Base-by-base conservation (phyloP, 2,797 vertebrate genomes). In the Peromyscus eremicus region DNA sequence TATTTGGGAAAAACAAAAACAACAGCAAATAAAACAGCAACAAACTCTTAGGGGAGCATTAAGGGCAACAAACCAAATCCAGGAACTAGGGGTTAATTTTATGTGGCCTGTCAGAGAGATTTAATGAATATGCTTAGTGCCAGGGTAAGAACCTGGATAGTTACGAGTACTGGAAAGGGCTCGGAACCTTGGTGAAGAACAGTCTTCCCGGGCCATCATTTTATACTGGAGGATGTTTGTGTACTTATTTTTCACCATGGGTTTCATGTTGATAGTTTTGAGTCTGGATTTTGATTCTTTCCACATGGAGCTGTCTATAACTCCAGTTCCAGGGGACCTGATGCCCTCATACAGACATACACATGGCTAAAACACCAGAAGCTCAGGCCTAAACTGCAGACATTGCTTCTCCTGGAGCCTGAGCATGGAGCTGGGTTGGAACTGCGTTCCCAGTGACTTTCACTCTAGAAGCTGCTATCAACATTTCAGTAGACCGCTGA, bases 11-110 rank as follows among this genome's bases (percentile, higher is more conserved):
- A 19, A 8, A 0, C 34, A 17, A 70, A 64, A 62, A 83, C 37
- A 64, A 40, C 57, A 83, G 81, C 57, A 83, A 62, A 62, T 17
- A 64, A 64, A 85, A 66, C 82, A 62, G 43, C 25, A 64, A 13
- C 60, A 66, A 92, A 84, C 37, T 88, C 60, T 68, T 81, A 70
- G 17, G 19, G 29, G 32, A 77, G 68, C 71, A 11, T 93, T 79
- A 90, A 92, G 34, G 19, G 4, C 46, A 90, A 25, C 89, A 85
- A 94, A 88, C 27, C 5, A 92, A 95, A 97, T 0, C 5, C 55
- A 77, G 27, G 19, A 57, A 73, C 34, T 66, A 86, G 76, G n/a
- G 12, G 73, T 95, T 94, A 49, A 90, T 81, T 95, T 95, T 85
- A 23, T 90, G 37, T 70, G 49, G 23, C 66, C 23, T 52, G 17